Evolutionary conservation across 2,113 vertebrate genomes (phyloP).

Genomic region (Trichechus manatus): DNA sequence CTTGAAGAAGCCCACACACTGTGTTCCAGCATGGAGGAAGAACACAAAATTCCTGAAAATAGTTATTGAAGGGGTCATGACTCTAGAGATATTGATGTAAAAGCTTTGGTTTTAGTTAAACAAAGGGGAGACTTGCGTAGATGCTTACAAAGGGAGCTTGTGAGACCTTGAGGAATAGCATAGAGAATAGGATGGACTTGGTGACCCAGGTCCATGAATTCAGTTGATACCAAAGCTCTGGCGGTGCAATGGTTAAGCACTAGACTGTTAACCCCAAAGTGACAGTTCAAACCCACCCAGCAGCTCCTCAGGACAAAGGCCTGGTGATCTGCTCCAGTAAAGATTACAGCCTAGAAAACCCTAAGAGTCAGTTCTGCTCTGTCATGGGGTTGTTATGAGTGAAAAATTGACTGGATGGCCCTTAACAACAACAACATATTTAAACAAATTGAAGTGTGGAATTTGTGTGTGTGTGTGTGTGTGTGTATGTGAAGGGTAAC

Average conservation of each 20-base stretch:
- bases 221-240: not conserved
- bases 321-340: not conserved
- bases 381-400: not conserved
- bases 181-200: rapidly evolving
- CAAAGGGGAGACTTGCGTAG: not conserved
- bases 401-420: not conserved
- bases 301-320: not conserved
- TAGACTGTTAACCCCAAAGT: not conserved
- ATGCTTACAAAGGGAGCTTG: not conserved
- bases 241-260: not conserved
- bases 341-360: not conserved
- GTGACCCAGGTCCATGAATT: not conserved
- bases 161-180: not conserved
- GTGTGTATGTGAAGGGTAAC: too few relatives aligned
- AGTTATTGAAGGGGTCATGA: not conserved
- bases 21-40: not conserved
- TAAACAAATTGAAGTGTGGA: not conserved
- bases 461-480: too few relatives aligned
- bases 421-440: not conserved
- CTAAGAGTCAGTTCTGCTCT: too few relatives aligned
- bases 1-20: not conserved
- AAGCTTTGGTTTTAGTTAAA: constrained; percentile 1
- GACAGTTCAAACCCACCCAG: not conserved
- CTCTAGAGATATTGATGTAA: not conserved
- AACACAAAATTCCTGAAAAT: not conserved